These are phyloP conservation scores for Thalassoma bifasciatum DNA, from an alignment of 2,113 vertebrate genomes.

Conservation along the genomic window DNA sequence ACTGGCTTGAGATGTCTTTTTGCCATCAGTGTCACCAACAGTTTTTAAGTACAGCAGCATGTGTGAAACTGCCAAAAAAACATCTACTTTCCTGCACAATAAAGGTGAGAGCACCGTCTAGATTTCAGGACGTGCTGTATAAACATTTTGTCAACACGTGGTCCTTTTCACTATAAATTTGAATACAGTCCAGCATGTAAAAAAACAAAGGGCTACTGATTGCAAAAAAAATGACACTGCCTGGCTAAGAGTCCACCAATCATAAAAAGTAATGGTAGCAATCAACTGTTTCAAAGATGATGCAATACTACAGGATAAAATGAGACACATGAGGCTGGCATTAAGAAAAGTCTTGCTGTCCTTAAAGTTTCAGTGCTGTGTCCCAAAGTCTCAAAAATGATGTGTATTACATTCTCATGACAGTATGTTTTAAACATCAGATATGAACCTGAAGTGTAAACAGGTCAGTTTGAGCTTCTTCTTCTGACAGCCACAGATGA, in stretches of 20 bases:
- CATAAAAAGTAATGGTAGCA: background rate
- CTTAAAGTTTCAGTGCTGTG: conserved; percentile 46
- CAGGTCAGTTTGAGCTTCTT: conserved; percentile 38
- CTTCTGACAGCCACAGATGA: conserved; percentile 52
- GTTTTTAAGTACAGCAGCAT: background rate
- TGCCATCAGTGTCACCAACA: background rate
- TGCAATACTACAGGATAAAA: conserved; percentile 28
- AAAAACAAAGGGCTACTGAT: background rate
- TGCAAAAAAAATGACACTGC: conserved; percentile 9
- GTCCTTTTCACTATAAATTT: background rate
- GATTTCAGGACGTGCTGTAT: background rate
- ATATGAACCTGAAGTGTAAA: conserved; percentile 66
- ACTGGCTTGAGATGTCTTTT: conserved; percentile 5
- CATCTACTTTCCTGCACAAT: background rate
- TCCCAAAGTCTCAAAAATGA: conserved; percentile 26
- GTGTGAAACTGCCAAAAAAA: conserved; percentile 10
- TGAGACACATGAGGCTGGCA: conserved; percentile 34
- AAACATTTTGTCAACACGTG: background rate
- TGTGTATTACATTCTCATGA: conserved; percentile 61
- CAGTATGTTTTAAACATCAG: conserved; percentile 48
- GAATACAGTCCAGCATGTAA: background rate
- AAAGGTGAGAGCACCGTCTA: background rate
- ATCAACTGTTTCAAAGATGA: conserved; percentile 10
- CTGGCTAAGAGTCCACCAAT: background rate
- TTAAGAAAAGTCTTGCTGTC: conserved; percentile 49